Conservation (phyloP, 1,140 invertebrate species). For the Rhopalosiphum maidis region DNA sequence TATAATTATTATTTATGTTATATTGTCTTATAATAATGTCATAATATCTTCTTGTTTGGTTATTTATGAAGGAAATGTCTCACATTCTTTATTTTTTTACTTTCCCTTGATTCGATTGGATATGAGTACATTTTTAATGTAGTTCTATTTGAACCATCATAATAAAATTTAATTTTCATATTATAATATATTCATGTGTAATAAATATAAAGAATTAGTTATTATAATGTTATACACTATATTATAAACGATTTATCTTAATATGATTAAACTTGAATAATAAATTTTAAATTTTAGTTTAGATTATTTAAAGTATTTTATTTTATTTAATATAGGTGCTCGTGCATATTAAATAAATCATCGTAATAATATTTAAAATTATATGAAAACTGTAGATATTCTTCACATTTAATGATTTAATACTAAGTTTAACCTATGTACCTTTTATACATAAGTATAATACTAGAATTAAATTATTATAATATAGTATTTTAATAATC, state of each 20-base stretch:
- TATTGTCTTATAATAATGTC: slow-evolving; percentile 6
- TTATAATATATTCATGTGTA: neutral
- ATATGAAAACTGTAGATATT: no score
- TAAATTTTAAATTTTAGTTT: neutral
- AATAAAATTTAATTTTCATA: neutral
- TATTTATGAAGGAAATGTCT: neutral
- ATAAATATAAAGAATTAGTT: neutral
- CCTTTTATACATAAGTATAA: no score
- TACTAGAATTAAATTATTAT: neutral
- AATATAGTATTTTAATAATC: neutral
- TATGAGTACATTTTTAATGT: neutral
- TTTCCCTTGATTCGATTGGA: neutral
- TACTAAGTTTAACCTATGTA: no score
- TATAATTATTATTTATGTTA: slow-evolving; percentile 2
- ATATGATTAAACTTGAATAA: neutral
- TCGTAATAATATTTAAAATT: neutral
- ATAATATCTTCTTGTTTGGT: neutral
- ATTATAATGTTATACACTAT: neutral
- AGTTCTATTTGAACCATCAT: neutral
- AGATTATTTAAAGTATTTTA: neutral
- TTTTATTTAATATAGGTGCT: neutral
- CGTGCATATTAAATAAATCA: neutral
- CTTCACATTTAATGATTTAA: no score
- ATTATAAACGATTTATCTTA: neutral
- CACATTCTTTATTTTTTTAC: neutral